Base-by-base conservation (phyloP, 1,140 invertebrate species). In the Papilio xuthus region DNA sequence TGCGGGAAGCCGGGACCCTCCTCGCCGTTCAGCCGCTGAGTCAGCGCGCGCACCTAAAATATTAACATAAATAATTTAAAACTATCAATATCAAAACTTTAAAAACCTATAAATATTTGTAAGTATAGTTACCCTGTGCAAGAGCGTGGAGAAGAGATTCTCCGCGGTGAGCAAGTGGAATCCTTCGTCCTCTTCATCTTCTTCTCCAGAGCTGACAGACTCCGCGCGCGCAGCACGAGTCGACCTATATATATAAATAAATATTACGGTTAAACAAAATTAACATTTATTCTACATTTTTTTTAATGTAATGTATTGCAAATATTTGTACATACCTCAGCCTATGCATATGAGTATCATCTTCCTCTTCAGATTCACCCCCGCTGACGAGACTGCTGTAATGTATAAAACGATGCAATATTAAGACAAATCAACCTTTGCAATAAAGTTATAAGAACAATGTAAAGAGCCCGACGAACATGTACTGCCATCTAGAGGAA, bases 161-260 rank as follows among this genome's bases (percentile, higher is more conserved):
- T 98, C 98, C 1, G 98, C 97, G 3, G 98, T 98, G 63, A 98
- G 94, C 78, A 98, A 95, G 88, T 98, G 97, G 94, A 98, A 98
- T 80, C 97, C 97, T 89, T 98, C 97, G 85, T 98, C 97, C 84
- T 98, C 97, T 85, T 98, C 97, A 87, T 97, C 97, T 80, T 97
- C 97, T 87, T 98, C 97, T 56, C 97, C 97, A 13, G 97, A 98
- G 84, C 97, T 97, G 53, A 98, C 95, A 77, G 97, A 98, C 91
- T 98, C 97, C 82, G 96, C 96, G 84, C 96, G 95, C 2, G 95
- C 95, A 53, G 96, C 96, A 77, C 96, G 94, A n/a, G 96, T 96
- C 83, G 96, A 97, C 87, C 97, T 96, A 10, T 20, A n/a, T n/a
- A n/a, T n/a, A n/a, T 42, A 85, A 26, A 60, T 12, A 67, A 23